Conservation (phyloP, 2,113 vertebrate species). For the Steatornis caripensis region DNA sequence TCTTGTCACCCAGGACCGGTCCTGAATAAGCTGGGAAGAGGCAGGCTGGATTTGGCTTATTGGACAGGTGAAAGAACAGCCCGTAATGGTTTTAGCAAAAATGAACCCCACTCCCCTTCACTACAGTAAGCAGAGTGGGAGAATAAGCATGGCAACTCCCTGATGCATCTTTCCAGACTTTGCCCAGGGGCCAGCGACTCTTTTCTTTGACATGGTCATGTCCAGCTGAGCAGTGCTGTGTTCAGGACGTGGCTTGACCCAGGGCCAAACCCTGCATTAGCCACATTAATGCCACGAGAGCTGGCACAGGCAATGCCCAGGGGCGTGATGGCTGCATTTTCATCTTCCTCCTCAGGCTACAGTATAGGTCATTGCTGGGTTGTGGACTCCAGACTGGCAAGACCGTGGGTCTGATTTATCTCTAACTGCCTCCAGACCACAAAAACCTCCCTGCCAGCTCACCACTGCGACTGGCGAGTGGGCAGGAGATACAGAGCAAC, state of each 20-base stretch:
- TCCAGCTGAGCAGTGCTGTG: neutral
- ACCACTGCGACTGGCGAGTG: neutral
- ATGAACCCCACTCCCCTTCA: neutral
- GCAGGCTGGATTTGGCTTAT: neutral
- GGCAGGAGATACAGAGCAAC: conserved; percentile 16
- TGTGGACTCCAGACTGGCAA: conserved; percentile 15
- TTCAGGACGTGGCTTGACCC: neutral
- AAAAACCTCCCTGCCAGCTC: conserved; percentile 26
- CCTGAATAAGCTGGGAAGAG: neutral
- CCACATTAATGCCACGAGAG: neutral
- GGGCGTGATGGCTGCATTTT: neutral
- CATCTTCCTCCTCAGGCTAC: neutral
- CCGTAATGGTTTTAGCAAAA: neutral
- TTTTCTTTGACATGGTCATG: neutral
- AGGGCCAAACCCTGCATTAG: neutral
- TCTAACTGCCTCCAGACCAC: conserved; percentile 28
- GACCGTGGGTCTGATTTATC: neutral
- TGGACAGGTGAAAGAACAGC: neutral
- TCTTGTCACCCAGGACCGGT: neutral
- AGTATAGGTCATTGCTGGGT: neutral
- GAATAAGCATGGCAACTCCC: neutral
- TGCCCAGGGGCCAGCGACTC: neutral
- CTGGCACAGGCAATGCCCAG: neutral
- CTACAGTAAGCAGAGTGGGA: neutral
- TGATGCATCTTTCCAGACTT: neutral